A percentile compares a stretch with the other conserved stretches of the same genome.
Conservation (phyloP, 2,888 invertebrate genomes). For the Lumbricus terrestris region DNA sequence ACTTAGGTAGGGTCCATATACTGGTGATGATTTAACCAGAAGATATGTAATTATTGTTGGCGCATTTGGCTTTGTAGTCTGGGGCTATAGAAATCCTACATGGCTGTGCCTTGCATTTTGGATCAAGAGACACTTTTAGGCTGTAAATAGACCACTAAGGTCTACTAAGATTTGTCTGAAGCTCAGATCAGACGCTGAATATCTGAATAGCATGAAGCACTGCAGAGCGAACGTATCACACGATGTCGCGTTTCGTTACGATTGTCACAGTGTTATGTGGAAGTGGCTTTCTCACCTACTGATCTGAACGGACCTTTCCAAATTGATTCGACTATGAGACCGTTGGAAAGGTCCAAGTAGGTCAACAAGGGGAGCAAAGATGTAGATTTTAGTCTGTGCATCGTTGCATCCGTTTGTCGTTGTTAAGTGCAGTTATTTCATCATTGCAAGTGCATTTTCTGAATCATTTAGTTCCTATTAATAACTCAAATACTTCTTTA, state of each 20-base stretch:
- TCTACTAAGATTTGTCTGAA: neutral
- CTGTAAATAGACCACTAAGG: neutral
- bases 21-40: neutral
- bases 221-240: neutral
- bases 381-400: neutral
- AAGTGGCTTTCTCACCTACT: neutral
- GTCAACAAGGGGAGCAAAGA: neutral
- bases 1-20: too few relatives aligned
- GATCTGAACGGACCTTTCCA: neutral
- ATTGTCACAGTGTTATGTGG: neutral
- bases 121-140: neutral
- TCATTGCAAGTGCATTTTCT: neutral
- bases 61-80: neutral
- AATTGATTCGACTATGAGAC: neutral
- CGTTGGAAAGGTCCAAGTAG: neutral
- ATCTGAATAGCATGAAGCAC: neutral
- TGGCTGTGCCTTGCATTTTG: neutral
- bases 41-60: neutral
- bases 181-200: too few relatives aligned
- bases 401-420: slow-evolving; percentile 3
- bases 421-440: neutral
- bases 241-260: neutral
- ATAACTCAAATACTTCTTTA: too few relatives aligned
- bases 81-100: neutral
- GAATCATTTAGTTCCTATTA: neutral